Conservation (phyloP, 1,140 invertebrate species). For the Drosophila setifemur region DNA sequence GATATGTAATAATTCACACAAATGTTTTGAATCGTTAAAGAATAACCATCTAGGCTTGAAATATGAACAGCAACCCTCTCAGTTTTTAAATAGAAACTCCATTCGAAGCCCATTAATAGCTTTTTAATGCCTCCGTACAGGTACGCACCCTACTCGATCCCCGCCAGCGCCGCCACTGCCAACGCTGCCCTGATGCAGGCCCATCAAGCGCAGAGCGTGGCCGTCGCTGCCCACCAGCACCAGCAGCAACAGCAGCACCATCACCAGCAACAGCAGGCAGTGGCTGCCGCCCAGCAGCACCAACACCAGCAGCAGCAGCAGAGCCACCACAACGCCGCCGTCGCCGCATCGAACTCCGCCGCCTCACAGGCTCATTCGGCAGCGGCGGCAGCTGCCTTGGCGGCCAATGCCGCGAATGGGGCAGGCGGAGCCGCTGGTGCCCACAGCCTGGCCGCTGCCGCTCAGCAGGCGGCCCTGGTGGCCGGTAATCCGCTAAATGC, state of each 20-base stretch:
- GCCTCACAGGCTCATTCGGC: slow-evolving; percentile 72
- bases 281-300: slow-evolving; percentile 68
- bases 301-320: slow-evolving; percentile 68
- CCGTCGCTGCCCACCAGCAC: slow-evolving; percentile 79
- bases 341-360: slow-evolving; percentile 82
- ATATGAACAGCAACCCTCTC: no score
- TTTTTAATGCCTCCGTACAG: slow-evolving; percentile 22
- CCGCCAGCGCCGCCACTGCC: slow-evolving; percentile 79
- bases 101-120: not conserved
- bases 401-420: slow-evolving; percentile 83
- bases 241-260: slow-evolving; percentile 77
- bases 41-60: no score
- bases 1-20: no score
- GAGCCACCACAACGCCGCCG: slow-evolving; percentile 56
- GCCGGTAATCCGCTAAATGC: slow-evolving; percentile 82
- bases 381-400: slow-evolving; percentile 83
- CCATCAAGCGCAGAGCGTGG: slow-evolving; percentile 81
- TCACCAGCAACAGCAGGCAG: slow-evolving; percentile 61
- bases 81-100: no score
- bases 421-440: slow-evolving; percentile 73
- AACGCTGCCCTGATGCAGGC: slow-evolving; percentile 79
- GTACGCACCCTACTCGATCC: slow-evolving; percentile 81
- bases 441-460: slow-evolving; percentile 80
- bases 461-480: slow-evolving; percentile 83
- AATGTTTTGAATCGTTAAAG: no score